Conservation (phyloP, 2,113 vertebrate genomes). For the Corythaeola cristata region DNA sequence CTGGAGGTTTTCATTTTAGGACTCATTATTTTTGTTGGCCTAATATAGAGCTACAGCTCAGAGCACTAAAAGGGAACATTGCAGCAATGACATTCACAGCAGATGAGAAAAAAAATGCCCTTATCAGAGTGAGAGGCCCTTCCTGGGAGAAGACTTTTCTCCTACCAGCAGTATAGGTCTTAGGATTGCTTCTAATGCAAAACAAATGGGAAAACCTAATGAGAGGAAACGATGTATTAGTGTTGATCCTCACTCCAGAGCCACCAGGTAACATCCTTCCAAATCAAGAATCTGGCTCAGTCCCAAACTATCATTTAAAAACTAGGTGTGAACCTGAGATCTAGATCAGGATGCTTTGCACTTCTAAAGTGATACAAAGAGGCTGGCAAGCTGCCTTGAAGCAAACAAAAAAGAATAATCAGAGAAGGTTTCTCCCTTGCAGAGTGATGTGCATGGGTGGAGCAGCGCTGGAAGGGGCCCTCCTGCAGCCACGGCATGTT, state of each 20-base stretch:
- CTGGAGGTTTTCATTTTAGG: slow-evolving; percentile 44
- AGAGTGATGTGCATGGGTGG: background rate
- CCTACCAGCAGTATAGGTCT: background rate
- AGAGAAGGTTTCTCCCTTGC: background rate
- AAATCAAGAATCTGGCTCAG: background rate
- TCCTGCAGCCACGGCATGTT: fast-evolving
- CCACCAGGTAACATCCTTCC: background rate
- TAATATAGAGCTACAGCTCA: background rate
- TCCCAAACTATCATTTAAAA: background rate
- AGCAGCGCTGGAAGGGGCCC: background rate
- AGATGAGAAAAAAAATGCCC: background rate
- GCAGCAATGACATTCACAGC: background rate
- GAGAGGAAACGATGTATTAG: background rate
- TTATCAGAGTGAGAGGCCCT: background rate
- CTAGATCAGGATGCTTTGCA: slow-evolving; percentile 18
- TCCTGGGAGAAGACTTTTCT: background rate
- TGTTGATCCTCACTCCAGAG: background rate
- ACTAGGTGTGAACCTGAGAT: background rate
- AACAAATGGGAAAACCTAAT: background rate
- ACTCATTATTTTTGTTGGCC: slow-evolving; percentile 46
- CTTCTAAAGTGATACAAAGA: background rate
- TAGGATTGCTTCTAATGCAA: background rate
- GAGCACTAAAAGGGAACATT: background rate
- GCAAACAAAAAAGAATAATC: background rate
- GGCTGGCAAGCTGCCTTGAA: background rate